Evolutionary conservation across 2,113 vertebrate genomes (phyloP).

Genomic region (Oncorhynchus nerka): DNA sequence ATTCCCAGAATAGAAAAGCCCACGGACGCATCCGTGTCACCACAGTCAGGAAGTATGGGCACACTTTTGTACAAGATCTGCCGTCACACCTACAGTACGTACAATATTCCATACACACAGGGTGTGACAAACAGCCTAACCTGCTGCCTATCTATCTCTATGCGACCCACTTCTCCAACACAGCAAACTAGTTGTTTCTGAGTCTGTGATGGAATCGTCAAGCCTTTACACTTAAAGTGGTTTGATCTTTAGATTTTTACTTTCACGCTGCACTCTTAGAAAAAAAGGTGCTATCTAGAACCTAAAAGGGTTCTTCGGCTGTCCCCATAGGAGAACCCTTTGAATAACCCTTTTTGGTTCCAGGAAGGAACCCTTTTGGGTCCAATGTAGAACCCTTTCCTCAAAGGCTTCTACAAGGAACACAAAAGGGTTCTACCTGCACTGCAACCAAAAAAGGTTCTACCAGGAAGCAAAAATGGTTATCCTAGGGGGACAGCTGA

Average conservation of each 20-base stretch:
- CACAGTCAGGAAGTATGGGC: not conserved
- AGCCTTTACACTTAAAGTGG: not conserved
- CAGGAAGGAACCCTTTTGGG: too few relatives aligned
- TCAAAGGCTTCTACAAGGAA: too few relatives aligned
- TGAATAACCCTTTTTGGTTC: too few relatives aligned
- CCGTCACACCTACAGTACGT: slow-evolving; percentile 12
- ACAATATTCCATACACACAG: not conserved
- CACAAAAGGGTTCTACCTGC: too few relatives aligned
- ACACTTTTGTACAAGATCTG: slow-evolving; percentile 1
- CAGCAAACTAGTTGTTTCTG: not conserved
- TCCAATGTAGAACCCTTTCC: too few relatives aligned
- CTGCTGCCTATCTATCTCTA: not conserved
- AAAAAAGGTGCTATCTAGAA: too few relatives aligned
- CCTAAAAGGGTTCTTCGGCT: too few relatives aligned
- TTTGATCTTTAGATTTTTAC: not conserved
- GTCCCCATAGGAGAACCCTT: too few relatives aligned
- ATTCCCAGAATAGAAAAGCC: slow-evolving; percentile 11
- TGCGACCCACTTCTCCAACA: not conserved
- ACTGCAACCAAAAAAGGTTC: too few relatives aligned
- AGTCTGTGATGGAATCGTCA: not conserved
- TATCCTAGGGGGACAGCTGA: too few relatives aligned
- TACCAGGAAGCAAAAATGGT: too few relatives aligned
- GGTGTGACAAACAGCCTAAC: not conserved
- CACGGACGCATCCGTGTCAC: slow-evolving; percentile 16
- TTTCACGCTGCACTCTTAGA: too few relatives aligned